Percentiles rank a stretch among this genome's conserved stretches.
phyloP scores from a whole-genome alignment of 2,113 vertebrate genomes.

The Aegotheles bennettii region DNA sequence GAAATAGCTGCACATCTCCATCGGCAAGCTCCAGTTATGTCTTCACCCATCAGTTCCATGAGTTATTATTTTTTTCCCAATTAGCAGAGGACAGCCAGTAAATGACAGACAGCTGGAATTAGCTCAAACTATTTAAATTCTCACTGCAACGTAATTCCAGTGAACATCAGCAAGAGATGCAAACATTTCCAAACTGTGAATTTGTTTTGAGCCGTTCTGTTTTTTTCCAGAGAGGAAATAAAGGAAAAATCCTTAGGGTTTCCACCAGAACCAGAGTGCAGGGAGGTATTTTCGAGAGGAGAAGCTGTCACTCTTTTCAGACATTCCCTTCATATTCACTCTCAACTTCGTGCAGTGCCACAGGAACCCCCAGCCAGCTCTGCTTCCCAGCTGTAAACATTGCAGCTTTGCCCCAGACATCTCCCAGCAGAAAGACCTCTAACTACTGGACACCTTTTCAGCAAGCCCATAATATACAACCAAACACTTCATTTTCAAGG shows the following conservation, averaged over 20 bases:
- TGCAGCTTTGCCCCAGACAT: neutral
- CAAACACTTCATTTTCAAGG: conserved; percentile 61
- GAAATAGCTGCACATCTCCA: neutral
- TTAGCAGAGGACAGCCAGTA: neutral
- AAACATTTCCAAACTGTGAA: neutral
- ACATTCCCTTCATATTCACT: neutral
- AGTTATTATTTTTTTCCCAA: fast-evolving
- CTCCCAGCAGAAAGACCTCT: neutral
- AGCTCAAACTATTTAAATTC: neutral
- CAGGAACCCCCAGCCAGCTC: neutral
- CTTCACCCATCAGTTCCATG: neutral
- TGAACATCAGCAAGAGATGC: neutral
- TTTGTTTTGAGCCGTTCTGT: neutral
- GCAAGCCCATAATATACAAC: conserved; percentile 23
- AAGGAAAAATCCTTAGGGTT: neutral
- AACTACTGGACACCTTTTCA: conserved; percentile 3
- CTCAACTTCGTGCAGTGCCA: neutral
- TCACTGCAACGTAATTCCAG: neutral
- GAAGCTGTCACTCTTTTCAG: neutral
- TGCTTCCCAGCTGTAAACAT: conserved; percentile 20
- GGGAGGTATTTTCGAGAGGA: neutral
- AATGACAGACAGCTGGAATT: neutral
- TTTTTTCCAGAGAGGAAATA: neutral
- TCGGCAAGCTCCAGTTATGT: neutral
- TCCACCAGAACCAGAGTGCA: neutral